Percentiles rank a stretch among this genome's conserved stretches.
Conservation (phyloP, 2,797 vertebrate genomes). For the Serranus cabrilla region DNA sequence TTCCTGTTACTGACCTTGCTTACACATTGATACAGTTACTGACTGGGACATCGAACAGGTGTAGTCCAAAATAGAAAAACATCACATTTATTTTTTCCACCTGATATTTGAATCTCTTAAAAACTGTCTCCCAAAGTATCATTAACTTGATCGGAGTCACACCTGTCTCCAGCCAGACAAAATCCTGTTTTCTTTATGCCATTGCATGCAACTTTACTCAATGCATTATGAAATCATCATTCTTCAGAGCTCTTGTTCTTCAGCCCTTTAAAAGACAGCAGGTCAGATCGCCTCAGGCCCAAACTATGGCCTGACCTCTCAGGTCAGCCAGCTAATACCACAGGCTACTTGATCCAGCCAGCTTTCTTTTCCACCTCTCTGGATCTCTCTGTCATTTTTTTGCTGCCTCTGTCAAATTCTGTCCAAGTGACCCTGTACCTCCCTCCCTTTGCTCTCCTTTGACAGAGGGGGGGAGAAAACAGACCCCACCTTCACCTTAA, state of each 20-base stretch:
- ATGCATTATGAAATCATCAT: conserved; percentile 47
- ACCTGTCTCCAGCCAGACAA: background rate
- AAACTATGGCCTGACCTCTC: conserved; percentile 51
- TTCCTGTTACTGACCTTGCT: too few species aligned
- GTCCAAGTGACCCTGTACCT: conserved; percentile 24
- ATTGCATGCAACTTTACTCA: background rate
- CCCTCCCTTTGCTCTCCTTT: conserved; percentile 6
- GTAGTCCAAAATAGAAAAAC: too few species aligned
- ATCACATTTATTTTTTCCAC: too few species aligned
- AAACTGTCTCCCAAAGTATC: too few species aligned
- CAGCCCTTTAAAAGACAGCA: conserved; percentile 36
- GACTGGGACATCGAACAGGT: too few species aligned
- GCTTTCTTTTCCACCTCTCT: conserved; percentile 35
- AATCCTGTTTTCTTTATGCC: conserved; percentile 1
- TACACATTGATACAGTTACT: too few species aligned
- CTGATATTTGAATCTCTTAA: too few species aligned
- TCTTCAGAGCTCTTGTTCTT: conserved; percentile 31
- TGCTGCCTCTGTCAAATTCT: conserved; percentile 42
- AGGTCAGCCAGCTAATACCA: conserved; percentile 59
- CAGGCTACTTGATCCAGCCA: conserved; percentile 53
- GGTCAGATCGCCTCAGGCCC: conserved; percentile 56
- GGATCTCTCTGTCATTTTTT: conserved; percentile 34
- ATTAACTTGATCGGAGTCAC: conserved; percentile 1
- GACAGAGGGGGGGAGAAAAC: background rate
- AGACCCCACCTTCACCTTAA: conserved; percentile 61